Conservation (phyloP, 2,888 invertebrate genomes). For the Sipunculus nudus region DNA sequence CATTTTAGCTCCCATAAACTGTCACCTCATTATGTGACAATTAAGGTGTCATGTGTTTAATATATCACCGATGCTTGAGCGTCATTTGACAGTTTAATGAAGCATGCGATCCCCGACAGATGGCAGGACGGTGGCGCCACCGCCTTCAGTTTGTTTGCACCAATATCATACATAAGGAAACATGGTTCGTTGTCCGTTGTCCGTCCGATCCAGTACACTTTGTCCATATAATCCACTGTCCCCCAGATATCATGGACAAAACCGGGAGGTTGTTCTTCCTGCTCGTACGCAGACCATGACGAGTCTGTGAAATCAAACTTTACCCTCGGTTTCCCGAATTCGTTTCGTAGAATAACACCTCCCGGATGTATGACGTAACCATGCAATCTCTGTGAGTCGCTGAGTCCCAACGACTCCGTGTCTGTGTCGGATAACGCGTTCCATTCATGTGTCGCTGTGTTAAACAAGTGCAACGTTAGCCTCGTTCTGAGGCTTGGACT, state of each 20-base stretch:
- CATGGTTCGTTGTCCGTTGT: no score
- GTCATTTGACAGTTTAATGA: no score
- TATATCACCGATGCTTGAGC: no score
- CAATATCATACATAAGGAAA: no score
- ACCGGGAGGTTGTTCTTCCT: not conserved
- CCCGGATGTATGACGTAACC: constrained; percentile 10
- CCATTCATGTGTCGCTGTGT: constrained; percentile 5
- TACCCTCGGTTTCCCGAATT: constrained; percentile 11
- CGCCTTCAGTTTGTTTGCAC: no score
- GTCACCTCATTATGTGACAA: no score
- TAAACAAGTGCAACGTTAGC: constrained; percentile 4
- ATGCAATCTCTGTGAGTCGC: constrained; percentile 14
- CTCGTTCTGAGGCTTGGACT: not conserved
- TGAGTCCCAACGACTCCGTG: constrained; percentile 9
- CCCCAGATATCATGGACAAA: constrained; percentile 22
- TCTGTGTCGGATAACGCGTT: constrained; percentile 2
- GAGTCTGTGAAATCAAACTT: not conserved
- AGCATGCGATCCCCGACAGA: no score
- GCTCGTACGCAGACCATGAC: constrained; percentile 1
- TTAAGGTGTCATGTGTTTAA: no score
- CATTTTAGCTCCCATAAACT: no score
- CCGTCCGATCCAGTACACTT: no score
- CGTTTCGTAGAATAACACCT: constrained; percentile 6
- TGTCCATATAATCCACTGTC: constrained; percentile 2
- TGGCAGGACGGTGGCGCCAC: no score